Conservation (phyloP, 2,113 vertebrate species). For the Nothobranchius furzeri region DNA sequence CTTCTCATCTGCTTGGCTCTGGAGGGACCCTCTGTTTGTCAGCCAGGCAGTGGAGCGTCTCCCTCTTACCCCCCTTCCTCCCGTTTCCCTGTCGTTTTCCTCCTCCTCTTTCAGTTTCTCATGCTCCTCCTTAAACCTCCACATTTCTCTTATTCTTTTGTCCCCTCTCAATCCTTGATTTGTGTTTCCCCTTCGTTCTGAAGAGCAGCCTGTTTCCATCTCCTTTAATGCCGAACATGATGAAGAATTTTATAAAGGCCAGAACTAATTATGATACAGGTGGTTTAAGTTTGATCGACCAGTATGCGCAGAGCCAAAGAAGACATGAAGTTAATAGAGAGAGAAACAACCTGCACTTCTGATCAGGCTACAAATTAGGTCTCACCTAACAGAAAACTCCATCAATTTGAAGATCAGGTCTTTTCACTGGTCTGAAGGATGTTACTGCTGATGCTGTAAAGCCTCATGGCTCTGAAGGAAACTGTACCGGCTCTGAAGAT, state of each 20-base stretch:
- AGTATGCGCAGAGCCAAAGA: not conserved
- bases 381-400: not conserved
- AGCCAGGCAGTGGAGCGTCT: conserved; percentile 81
- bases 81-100: conserved; percentile 42
- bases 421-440: not conserved
- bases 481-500: not conserved
- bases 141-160: conserved; percentile 33
- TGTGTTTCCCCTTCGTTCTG: conserved; percentile 39
- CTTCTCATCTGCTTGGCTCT: conserved; percentile 72
- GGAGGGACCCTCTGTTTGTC: conserved; percentile 82
- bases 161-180: conserved; percentile 38
- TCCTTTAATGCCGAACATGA: conserved; percentile 41
- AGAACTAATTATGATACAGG: conserved; percentile 16
- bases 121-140: conserved; percentile 44
- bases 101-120: conserved; percentile 33
- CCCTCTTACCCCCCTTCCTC: conserved; percentile 65
- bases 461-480: not conserved
- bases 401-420: not conserved
- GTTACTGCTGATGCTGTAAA: not conserved
- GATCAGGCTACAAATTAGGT: not conserved
- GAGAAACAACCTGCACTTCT: not conserved
- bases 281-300: conserved; percentile 11
- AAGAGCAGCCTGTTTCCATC: conserved; percentile 43
- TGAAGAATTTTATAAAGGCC: conserved; percentile 54
- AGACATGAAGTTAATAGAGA: conserved; percentile 9